Conservation (phyloP, 2,888 invertebrate genomes). For the Ormia ochracea region DNA sequence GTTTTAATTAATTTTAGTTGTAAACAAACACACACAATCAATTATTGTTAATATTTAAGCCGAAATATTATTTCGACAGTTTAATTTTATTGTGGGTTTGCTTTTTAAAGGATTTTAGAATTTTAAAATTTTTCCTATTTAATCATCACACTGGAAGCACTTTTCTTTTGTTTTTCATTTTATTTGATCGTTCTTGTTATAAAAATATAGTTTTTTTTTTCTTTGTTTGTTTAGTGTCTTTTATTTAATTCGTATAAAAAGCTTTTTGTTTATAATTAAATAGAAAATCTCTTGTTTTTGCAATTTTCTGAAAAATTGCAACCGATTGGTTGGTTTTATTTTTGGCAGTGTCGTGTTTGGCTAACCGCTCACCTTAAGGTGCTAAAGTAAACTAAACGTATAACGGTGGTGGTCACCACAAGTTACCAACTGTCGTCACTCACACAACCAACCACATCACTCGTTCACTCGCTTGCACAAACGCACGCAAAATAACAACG, state of each 20-base stretch:
- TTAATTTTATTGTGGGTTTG: constrained; percentile 62
- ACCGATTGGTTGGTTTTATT: constrained; percentile 30
- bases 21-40: constrained; percentile 59
- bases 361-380: constrained; percentile 58
- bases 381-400: constrained; percentile 61
- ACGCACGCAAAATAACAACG: constrained; percentile 9
- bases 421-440: constrained; percentile 46
- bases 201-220: no score
- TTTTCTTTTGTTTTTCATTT: constrained; percentile 42
- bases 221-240: background rate
- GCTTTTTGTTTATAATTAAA: constrained; percentile 10
- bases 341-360: constrained; percentile 29
- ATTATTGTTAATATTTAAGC: constrained; percentile 55
- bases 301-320: constrained; percentile 8
- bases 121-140: constrained; percentile 16
- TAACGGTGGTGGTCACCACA: constrained; percentile 59
- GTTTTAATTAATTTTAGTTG: constrained; percentile 10
- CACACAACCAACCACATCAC: constrained; percentile 10
- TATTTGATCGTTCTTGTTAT: no score
- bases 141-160: constrained; percentile 28
- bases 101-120: constrained; percentile 25
- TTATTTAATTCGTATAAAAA: background rate
- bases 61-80: background rate
- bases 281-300: background rate
- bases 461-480: constrained; percentile 24